A percentile compares a stretch with the other conserved stretches of the same genome.
phyloP scores from a whole-genome alignment of 2,113 vertebrate genomes.

The Heterotis niloticus region DNA sequence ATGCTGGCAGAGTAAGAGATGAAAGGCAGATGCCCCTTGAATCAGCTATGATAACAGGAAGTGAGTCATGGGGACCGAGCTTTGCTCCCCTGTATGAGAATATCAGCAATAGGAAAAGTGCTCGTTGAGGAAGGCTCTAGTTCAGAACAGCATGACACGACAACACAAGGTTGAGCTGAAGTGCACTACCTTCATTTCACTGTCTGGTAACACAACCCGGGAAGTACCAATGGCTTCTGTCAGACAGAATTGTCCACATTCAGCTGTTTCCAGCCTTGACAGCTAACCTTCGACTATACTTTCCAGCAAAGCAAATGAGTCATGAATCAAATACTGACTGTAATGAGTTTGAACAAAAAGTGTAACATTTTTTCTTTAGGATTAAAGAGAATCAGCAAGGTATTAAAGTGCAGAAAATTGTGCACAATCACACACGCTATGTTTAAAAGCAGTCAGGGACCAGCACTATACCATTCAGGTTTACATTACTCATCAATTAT shows the following conservation, averaged over 20 bases:
- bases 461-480: no score
- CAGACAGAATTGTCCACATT: not conserved
- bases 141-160: not conserved
- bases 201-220: not conserved
- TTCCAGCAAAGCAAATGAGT: not conserved
- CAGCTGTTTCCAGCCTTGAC: not conserved
- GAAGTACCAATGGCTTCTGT: not conserved
- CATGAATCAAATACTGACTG: not conserved
- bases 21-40: not conserved
- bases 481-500: no score
- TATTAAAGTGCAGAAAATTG: not conserved
- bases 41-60: conserved; percentile 10
- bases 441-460: no score
- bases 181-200: not conserved
- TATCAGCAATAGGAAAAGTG: not conserved
- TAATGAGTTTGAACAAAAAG: not conserved
- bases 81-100: not conserved
- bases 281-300: not conserved
- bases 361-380: no score
- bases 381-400: no score
- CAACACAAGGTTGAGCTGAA: not conserved
- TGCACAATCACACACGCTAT: no score
- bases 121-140: not conserved
- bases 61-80: not conserved
- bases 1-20: not conserved